Evolutionary conservation across 2,888 invertebrate genomes (phyloP), one percentile per base, ranked within the genome.

Genomic region (Polyommatus iphigenia): DNA sequence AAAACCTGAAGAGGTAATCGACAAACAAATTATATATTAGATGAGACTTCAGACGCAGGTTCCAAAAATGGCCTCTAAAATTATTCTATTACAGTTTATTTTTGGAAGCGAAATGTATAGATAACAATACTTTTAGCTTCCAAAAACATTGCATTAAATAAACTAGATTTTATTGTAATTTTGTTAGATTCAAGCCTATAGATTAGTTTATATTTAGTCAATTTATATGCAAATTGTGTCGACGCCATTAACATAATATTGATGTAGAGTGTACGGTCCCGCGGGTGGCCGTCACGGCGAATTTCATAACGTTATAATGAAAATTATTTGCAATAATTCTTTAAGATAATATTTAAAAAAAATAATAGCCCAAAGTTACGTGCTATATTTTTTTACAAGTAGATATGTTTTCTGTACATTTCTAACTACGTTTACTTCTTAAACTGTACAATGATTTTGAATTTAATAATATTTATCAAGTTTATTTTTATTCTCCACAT

Each of bases 221-320:
- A 67, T 67, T 67, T 67, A 67, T 0, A 32, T 67, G 67, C 67
- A 67, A 67, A 67, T 67, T 29, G 29, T 18, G 67, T 6, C 15
- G 15, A 67, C 67, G 24, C 5, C 18, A 67, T 67, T 67, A 67
- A 67, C 67, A 62, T 62, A 67, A 32, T 67, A 67, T 67, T 67
- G 67, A 67, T 67, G 29, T 29, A 8, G 6, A 29, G 29, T 67
- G 29, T 29, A 20, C 10, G 13, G 67, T 67, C 29, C 67, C 67
- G 29, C 29, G 67, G 67, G 67, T 32, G 5, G 67, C 67, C 67
- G 67, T 67, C 67, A 29, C 29, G 67, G 1, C 29, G 18, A 67
- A 67, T 67, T 67, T 67, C 15, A 67, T 67, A 62, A 62, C 13
- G 24, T 8, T 20, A 59, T 59, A 7, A 8, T 59, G 8, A 59